A percentile compares a stretch with the other conserved stretches of the same genome.
Evolutionary conservation across 2,888 invertebrate species (phyloP).

Genomic region (Chrysotoxum bicinctum): DNA sequence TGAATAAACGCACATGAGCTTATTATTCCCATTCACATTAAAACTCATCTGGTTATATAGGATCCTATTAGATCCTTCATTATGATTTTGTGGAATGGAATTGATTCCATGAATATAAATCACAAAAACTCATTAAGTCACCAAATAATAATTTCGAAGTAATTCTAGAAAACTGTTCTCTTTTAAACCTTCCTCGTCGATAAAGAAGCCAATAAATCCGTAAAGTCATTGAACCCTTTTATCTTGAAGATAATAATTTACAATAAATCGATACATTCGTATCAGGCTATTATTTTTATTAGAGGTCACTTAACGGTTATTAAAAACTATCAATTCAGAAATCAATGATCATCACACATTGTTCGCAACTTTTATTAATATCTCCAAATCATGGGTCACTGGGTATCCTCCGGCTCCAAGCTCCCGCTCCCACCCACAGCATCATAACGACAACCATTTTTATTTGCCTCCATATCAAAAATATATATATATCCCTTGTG

Average conservation of each 20-base stretch:
- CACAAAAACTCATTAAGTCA: no score
- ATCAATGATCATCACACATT: constrained; percentile 30
- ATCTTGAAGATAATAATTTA: background rate
- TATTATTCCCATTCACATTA: no score
- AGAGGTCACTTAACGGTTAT: constrained; percentile 13
- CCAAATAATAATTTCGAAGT: no score
- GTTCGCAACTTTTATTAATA: constrained; percentile 19
- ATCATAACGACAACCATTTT: constrained; percentile 16
- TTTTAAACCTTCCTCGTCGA: background rate
- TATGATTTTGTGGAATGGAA: no score
- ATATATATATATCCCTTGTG: constrained; percentile 46
- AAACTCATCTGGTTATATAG: no score
- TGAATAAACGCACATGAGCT: no score
- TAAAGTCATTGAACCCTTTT: background rate
- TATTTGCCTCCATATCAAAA: constrained; percentile 24
- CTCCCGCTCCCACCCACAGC: background rate
- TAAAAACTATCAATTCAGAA: constrained; percentile 21
- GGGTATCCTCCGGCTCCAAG: background rate
- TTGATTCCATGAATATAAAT: no score
- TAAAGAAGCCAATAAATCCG: background rate
- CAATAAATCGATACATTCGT: background rate
- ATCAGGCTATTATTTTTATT: constrained; percentile 3
- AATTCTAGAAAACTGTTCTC: no score
- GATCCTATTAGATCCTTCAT: no score
- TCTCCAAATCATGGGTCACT: constrained; percentile 46